Evolutionary conservation across 1,140 invertebrate species (phyloP).

Genomic region (Trichoplusia ni): DNA sequence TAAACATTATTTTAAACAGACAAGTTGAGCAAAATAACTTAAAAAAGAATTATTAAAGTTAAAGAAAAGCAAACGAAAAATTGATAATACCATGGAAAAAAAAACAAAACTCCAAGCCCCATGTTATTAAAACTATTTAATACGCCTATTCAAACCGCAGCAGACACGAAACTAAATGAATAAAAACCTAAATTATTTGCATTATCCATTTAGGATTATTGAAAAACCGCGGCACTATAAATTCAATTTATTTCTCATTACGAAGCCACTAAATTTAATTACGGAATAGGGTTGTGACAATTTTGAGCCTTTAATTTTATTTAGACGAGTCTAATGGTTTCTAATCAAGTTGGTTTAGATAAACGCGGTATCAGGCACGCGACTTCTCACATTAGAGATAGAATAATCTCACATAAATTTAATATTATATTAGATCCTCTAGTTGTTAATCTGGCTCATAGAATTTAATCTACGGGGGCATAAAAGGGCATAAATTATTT

Average conservation of each 20-base stretch:
- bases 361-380: conserved; percentile 63
- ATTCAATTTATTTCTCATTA: conserved; percentile 29
- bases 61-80: not conserved
- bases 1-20: no score
- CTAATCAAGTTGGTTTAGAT: conserved; percentile 65
- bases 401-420: conserved; percentile 67
- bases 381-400: conserved; percentile 62
- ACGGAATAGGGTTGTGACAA: conserved; percentile 17
- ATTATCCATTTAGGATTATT: conserved; percentile 1
- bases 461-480: conserved; percentile 60
- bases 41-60: no score
- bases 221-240: not conserved
- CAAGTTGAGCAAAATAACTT: no score
- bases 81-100: not conserved
- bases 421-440: conserved; percentile 63
- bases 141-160: not conserved
- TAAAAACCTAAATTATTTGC: conserved; percentile 13
- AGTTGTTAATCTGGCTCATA: conserved; percentile 61
- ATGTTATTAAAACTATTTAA: conserved; percentile 6
- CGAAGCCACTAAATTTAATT: conserved; percentile 21
- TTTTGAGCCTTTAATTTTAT: conserved; percentile 24
- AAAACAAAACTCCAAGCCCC: not conserved
- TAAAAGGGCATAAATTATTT: conserved; percentile 78
- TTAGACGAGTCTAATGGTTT: conserved; percentile 45
- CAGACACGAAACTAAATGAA: not conserved